Base-by-base conservation (phyloP, 2,797 vertebrate genomes). In the Glyptemys insculpta region DNA sequence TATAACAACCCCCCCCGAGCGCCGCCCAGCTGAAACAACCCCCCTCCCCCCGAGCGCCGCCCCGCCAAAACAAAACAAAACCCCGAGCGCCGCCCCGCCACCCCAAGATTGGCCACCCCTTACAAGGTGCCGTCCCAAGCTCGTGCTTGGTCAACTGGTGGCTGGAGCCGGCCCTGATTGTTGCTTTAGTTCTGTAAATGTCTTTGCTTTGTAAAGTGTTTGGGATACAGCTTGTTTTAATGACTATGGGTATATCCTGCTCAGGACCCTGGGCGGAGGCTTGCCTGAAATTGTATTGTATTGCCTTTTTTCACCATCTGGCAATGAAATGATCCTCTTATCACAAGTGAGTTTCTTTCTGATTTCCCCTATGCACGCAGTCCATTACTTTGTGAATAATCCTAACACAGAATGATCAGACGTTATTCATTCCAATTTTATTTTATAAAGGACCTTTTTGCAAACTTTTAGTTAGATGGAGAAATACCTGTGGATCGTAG, bases 401-500 rank as follows among this genome's bases (percentile, higher is more conserved):
- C 87, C 93, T 83, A 81, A 34, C 86, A 79, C 0, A 82, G 85
- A 89, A 84, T 65, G 8, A 2, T 29, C 79, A 49, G 59, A 54
- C 74, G 89, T 95, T 95, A 74, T 72, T 16, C 80, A 87, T 54
- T 82, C 94, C 62, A 81, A 0, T 74, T 68, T 83, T 88, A n/a
- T 82, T 84, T 83, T 89, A 14, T 79, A 90, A 87, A 78, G 86
- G 4, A 62, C 0, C 72, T 79, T 87, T 87, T 79, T 59, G 23
- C 8, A 90, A 62, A 93, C 78, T 59, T 91, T 81, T 89, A 86
- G 91, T 87, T 50, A 81, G 65, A 87, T 62, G 81, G 72, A 96
- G 94, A 96, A 96, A 90, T 98, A 98, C 98, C 98, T 97, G 96
- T 15, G 8, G 41, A 68, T 49, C 41, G 94, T 97, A 98, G 94